Base-by-base conservation (phyloP, 2,797 vertebrate species). In the Spatula clypeata region DNA sequence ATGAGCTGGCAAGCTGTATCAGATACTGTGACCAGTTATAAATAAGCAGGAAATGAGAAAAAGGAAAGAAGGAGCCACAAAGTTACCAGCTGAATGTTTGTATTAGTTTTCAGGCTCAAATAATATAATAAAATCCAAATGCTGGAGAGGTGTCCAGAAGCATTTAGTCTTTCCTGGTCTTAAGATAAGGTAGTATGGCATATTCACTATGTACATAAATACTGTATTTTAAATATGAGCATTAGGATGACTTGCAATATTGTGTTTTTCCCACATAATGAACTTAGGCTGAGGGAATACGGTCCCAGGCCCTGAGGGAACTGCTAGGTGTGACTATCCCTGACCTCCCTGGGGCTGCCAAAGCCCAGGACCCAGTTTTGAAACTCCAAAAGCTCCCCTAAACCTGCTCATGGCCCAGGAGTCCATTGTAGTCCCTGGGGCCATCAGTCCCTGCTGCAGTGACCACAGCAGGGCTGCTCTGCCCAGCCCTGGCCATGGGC, bases 21-120 rank as follows among this genome's bases (percentile, higher is more conserved):
- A 5, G 49, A 38, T 75, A 45, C 1, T 40, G 24, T 8, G 29
- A 61, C 21, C 13, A 20, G 55, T 26, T 47, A 13, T 76, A 96
- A 89, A 58, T 49, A 66, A 61, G 27, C 55, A 84, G 58, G 64
- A 91, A 89, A 94, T 81, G 58, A 81, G 69, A 91, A 69, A 72
- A 61, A 17, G 34, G 44, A 77, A 47, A 74, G 23, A 69, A 76
- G 44, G 31, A 76, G 31, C 15, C 15, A 18, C 11, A 6, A 27
- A 38, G 51, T 62, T 58, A 12, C 58, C 32, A 79, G 27, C 51
- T 71, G 55, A 53, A 34, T 15, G 40, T 74, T 86, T 70, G 19
- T 67, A 20, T 36, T 31, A 20, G 4, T 44, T 88, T 77, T 69
- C 31, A 55, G 17, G 7, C 7, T 69, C 27, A 49, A 8, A 58